phyloP scores from a whole-genome alignment of 2,797 vertebrate species.

The Leuciscus waleckii region DNA sequence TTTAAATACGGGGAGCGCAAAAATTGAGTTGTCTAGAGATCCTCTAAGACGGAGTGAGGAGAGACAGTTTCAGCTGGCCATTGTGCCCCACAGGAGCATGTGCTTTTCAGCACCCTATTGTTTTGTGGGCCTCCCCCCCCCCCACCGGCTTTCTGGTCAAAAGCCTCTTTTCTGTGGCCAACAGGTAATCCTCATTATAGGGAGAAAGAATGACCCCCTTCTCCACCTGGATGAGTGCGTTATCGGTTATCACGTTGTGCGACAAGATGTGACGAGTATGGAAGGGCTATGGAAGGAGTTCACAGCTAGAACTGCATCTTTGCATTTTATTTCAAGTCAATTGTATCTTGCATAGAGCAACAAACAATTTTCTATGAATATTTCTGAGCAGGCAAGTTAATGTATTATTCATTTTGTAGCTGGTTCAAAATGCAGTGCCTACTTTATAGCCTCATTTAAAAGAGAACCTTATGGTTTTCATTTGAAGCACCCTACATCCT shows the following conservation, averaged over 20 bases:
- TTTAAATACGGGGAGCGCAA: not conserved
- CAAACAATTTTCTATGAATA: conserved; percentile 34
- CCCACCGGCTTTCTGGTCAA: conserved; percentile 23
- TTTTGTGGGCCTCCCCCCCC: conserved; percentile 10
- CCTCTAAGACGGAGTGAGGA: not conserved
- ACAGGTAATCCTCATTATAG: conserved; percentile 38
- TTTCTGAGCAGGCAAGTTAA: conserved; percentile 18
- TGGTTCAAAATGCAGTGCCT: conserved; percentile 26
- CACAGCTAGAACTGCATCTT: not conserved
- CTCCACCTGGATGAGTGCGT: not conserved
- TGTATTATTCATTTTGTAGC: conserved; percentile 39
- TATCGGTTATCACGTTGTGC: not conserved
- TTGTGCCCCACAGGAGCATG: conserved; percentile 27
- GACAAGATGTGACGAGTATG: not conserved
- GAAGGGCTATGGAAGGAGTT: not conserved
- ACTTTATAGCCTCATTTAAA: conserved; percentile 20
- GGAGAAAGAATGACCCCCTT: conserved; percentile 8
- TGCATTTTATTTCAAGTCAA: not conserved
- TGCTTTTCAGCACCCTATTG: conserved; percentile 45
- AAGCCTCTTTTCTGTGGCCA: conserved; percentile 31
- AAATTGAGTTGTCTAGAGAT: conserved; percentile 25
- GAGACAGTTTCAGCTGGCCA: conserved; percentile 13
- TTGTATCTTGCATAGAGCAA: conserved; percentile 1
- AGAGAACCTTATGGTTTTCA: not conserved
- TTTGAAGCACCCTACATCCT: not conserved